Evolutionary conservation across 2,797 vertebrate species (phyloP).

Genomic region (Crax fasciolata): DNA sequence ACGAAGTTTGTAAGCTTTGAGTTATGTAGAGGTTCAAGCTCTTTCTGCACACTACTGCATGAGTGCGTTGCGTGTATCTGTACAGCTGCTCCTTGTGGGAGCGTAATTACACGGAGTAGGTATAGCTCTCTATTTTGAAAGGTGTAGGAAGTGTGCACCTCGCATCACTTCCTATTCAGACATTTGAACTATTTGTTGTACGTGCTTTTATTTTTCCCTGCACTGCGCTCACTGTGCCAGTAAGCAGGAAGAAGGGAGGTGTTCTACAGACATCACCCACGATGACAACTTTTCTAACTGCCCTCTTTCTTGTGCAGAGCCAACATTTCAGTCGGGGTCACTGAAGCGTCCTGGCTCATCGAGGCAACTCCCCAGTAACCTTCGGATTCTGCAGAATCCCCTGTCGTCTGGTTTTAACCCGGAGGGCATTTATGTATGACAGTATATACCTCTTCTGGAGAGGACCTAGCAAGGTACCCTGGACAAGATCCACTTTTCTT

Average conservation of each 20-base stretch:
- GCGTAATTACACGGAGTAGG: fast-evolving
- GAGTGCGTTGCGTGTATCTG: neutral
- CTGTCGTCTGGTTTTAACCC: conserved; percentile 94
- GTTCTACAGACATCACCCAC: neutral
- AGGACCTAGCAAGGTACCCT: conserved; percentile 68
- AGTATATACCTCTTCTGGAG: conserved; percentile 64
- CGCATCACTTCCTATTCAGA: neutral
- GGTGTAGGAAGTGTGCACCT: neutral
- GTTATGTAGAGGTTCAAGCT: fast-evolving
- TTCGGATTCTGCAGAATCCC: conserved; percentile 92
- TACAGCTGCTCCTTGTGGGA: neutral
- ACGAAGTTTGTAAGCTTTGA: neutral
- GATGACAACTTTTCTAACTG: neutral
- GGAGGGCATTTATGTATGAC: conserved; percentile 97
- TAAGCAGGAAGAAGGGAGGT: neutral
- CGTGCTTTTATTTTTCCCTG: neutral
- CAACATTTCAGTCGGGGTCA: conserved; percentile 90
- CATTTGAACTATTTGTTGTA: neutral
- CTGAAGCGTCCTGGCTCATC: conserved; percentile 91
- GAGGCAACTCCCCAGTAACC: conserved; percentile 89
- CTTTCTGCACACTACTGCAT: neutral
- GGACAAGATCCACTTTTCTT: conserved; percentile 62
- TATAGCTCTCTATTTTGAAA: neutral
- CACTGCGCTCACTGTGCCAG: no score
- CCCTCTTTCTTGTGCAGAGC: conserved; percentile 80